Evolutionary conservation across 2,797 vertebrate species (phyloP), one percentile per base, ranked within the genome.

Genomic region (Sebastes itinus): DNA sequence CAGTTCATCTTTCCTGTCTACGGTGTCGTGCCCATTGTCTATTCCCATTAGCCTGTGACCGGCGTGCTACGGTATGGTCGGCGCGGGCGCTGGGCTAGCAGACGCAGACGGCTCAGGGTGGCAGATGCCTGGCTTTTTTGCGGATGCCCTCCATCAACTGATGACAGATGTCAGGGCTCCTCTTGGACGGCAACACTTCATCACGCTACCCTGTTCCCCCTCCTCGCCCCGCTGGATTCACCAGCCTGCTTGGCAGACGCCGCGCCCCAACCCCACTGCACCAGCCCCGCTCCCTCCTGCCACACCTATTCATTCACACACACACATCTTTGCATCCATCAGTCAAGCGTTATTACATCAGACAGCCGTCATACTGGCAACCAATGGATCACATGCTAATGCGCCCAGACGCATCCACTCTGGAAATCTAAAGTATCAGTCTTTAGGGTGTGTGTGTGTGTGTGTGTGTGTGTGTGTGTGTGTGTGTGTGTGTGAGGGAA

Each of bases 111-210:
- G 92, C 92, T 94, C 92, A 90, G 87, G 88, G 91, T 94, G 93
- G 93, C 95, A 96, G 95, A 95, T 93, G 95, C 92, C 94, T 92
- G 94, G 89, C 89, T 92, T 95, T 94, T 91, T 83, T 86, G 77
- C 65, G 86, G 92, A 92, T 93, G 94, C 94, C 95, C 95, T 96
- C 95, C 94, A 95, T 95, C 93, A 94, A 88, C 91, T 78, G 87
- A 88, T 96, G 95, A 96, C 96, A 96, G 96, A 96, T 95, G 95
- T 95, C 95, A 96, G 92, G 87, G 93, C 94, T 95, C 90, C 92
- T 94, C 89, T 93, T 93, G 95, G 95, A 95, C 64, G 92, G 93
- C 92, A 93, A 90, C 93, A 93, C 94, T 96, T 92, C 84, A 94
- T 95, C 94, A 96, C 79, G 62, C 90, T 81, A 89, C 88, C 83